Conservation (phyloP, 2,888 invertebrate species). For the Phengaris arion region DNA sequence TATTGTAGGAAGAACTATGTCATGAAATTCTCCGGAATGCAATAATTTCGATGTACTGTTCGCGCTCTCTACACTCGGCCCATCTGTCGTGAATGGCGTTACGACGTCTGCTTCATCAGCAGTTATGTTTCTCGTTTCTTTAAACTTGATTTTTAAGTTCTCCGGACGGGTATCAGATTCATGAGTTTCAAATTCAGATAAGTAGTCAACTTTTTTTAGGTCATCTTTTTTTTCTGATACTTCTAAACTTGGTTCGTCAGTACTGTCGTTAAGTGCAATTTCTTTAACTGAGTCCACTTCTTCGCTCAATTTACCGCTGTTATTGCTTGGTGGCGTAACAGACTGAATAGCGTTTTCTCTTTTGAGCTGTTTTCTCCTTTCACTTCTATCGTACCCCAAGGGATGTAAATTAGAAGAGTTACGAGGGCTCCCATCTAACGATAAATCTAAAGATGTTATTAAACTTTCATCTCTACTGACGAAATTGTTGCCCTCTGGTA, state of each 20-base stretch:
- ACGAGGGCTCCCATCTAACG: slow-evolving; percentile 67
- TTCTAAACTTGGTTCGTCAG: slow-evolving; percentile 4
- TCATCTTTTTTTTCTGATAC: slow-evolving; percentile 20
- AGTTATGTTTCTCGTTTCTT: slow-evolving; percentile 42
- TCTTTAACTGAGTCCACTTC: slow-evolving; percentile 60
- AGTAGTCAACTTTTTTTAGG: background rate
- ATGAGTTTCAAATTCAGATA: slow-evolving; percentile 26
- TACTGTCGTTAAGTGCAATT: slow-evolving; percentile 32
- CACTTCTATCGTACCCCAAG: slow-evolving; percentile 64
- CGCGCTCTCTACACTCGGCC: slow-evolving; percentile 40
- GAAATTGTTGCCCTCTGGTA: slow-evolving; percentile 63
- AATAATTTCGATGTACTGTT: slow-evolving; percentile 52
- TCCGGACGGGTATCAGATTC: slow-evolving; percentile 18
- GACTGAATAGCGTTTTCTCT: slow-evolving; percentile 76
- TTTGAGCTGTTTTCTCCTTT: slow-evolving; percentile 69
- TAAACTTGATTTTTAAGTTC: background rate
- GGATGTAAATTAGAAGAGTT: slow-evolving; percentile 67
- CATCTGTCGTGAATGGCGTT: slow-evolving; percentile 51
- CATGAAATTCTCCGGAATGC: slow-evolving; percentile 79
- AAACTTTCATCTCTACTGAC: slow-evolving; percentile 70
- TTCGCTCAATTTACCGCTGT: slow-evolving; percentile 71
- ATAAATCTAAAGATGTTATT: slow-evolving; percentile 66
- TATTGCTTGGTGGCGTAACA: slow-evolving; percentile 70
- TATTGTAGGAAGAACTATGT: slow-evolving; percentile 69
- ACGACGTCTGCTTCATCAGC: slow-evolving; percentile 69